Percentiles rank a stretch among this genome's conserved stretches.
Evolutionary conservation across 1,140 invertebrate genomes (phyloP).

Genomic region (Drosophila lini): DNA sequence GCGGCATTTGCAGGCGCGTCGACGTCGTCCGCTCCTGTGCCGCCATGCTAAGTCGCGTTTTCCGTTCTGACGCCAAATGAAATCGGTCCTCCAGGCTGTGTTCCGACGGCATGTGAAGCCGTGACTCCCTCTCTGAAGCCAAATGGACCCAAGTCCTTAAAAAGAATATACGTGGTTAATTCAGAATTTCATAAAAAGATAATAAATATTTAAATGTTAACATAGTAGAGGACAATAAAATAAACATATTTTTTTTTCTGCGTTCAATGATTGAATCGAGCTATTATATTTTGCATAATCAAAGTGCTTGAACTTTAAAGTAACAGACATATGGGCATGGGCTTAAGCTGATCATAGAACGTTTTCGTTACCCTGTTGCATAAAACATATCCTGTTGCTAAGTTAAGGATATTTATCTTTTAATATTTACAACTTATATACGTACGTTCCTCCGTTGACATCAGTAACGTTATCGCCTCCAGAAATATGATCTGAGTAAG

Average conservation of each 20-base stretch:
- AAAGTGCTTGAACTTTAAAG: too few relatives aligned
- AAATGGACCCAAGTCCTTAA: conserved; percentile 19
- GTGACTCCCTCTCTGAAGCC: conserved; percentile 55
- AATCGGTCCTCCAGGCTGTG: conserved; percentile 11
- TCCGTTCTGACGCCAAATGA: conserved; percentile 8
- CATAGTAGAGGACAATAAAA: too few relatives aligned
- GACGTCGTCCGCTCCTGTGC: background rate
- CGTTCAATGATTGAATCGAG: too few relatives aligned
- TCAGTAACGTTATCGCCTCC: conserved; percentile 7
- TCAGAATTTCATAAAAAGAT: background rate
- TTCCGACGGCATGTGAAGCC: conserved; percentile 17
- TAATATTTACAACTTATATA: background rate
- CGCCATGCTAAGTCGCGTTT: conserved; percentile 8
- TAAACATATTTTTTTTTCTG: too few relatives aligned
- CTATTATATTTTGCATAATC: background rate
- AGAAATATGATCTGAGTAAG: conserved; percentile 26
- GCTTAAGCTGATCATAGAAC: too few relatives aligned
- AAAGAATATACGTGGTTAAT: background rate
- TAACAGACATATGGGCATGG: too few relatives aligned
- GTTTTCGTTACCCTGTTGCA: too few relatives aligned
- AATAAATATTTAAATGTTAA: background rate
- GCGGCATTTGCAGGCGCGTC: conserved; percentile 2
- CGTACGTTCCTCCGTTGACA: conserved; percentile 26
- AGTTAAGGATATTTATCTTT: background rate
- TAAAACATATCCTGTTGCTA: background rate